Percentiles rank a stretch among this genome's conserved stretches.
Evolutionary conservation across 2,888 invertebrate genomes (phyloP).

Genomic region (Adineta ricciae): DNA sequence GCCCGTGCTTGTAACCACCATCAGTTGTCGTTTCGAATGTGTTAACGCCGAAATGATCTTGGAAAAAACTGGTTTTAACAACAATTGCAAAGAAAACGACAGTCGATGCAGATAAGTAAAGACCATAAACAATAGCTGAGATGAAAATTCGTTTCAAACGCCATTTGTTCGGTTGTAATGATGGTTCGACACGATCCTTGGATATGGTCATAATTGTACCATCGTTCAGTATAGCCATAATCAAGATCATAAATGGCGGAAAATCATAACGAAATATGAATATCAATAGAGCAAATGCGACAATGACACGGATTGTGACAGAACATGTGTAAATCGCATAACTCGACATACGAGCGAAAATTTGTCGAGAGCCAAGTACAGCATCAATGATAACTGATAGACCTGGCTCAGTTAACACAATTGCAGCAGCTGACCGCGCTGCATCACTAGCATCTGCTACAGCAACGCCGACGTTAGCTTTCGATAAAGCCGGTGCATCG

Average conservation of each 20-base stretch:
- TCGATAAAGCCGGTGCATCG: neutral
- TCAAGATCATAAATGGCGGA: neutral
- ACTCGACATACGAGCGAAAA: neutral
- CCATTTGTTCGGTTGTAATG: neutral
- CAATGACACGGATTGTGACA: neutral
- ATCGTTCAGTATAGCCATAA: neutral
- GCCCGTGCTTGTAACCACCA: neutral
- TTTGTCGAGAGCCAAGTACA: neutral
- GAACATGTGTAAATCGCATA: conserved; percentile 16
- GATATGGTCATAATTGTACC: neutral
- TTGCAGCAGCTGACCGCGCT: neutral
- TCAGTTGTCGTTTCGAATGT: neutral
- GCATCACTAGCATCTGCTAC: neutral
- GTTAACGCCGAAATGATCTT: neutral
- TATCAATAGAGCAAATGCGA: neutral
- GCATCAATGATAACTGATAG: neutral
- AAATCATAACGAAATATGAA: conserved; percentile 1
- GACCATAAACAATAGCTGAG: neutral
- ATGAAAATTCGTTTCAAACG: neutral
- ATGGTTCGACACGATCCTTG: neutral
- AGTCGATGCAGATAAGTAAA: neutral
- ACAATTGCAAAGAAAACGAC: neutral
- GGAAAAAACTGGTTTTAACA: neutral
- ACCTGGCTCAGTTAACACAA: neutral
- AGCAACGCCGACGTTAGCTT: neutral